These are phyloP conservation scores for Columba janthina DNA, from an alignment of 2,113 vertebrate species.

Conservation along the genomic window DNA sequence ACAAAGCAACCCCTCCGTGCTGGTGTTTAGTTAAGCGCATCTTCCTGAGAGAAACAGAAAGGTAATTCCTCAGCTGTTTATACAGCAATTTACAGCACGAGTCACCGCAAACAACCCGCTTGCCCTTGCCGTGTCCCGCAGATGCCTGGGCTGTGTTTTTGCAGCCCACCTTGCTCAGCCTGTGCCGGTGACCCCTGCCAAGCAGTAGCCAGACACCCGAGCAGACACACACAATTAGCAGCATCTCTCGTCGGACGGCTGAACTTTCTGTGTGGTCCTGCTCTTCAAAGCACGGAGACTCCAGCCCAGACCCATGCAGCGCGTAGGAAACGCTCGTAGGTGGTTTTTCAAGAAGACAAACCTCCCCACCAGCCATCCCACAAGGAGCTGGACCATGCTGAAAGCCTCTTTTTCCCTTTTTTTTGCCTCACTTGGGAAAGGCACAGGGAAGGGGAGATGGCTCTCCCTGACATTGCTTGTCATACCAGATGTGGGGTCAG, in stretches of 20 bases:
- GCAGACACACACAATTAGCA: background rate
- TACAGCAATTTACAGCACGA: background rate
- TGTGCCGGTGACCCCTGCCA: conserved; percentile 32
- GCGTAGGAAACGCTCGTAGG: background rate
- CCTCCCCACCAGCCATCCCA: background rate
- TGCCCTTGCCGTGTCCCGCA: background rate
- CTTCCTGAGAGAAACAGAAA: conserved; percentile 40
- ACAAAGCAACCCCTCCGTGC: conserved; percentile 39
- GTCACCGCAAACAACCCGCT: background rate
- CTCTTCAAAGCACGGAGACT: background rate
- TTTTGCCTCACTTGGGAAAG: background rate
- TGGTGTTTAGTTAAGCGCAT: conserved; percentile 9
- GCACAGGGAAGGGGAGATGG: background rate
- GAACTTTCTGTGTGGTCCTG: conserved; percentile 54
- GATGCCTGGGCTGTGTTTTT: background rate
- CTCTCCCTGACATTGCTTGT: background rate
- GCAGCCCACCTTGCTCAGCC: conserved; percentile 42
- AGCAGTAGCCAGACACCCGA: background rate
- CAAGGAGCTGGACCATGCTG: background rate
- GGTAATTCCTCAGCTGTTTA: conserved; percentile 59
- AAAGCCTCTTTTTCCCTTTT: background rate
- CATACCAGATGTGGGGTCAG: background rate
- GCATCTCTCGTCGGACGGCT: background rate
- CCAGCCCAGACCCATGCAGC: background rate
- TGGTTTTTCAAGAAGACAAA: background rate